Evolutionary conservation across 2,797 vertebrate species (phyloP), one percentile per base, ranked within the genome.

Genomic region (Coendou prehensilis): DNA sequence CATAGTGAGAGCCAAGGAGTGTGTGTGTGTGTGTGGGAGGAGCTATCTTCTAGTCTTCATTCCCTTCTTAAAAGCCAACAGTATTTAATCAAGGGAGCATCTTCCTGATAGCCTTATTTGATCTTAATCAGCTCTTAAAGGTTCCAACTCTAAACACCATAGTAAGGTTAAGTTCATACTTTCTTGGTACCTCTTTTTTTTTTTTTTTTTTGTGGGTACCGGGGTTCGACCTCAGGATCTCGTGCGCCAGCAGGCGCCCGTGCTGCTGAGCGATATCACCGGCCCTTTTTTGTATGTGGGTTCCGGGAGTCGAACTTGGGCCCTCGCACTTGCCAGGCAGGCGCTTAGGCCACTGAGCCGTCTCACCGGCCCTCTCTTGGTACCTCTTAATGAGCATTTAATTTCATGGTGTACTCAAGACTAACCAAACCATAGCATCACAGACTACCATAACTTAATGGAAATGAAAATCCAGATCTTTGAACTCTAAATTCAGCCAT

Each of bases 401-500:
- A n/a, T 52, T 80, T 80, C 26, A 61, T 6, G 22, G 8, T 41
- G 4, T 71, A 71, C 28, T n/a, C 33, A 71, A 15, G 45, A 50
- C 45, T 73, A 87, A 30, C 20, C 8, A 81, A 81, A 50, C 45
- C 17, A 63, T 17, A 33, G 26, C 37, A 75, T 13, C 45, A 85
- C 30, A 47, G 18, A 93, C 8, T 64, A 54, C 83, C 10, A 9
- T 81, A 85, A 57, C 33, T 64, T 22, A 78, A 87, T 45, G 56
- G 22, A 94, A 85, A 94, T 61, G 9, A 78, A 91, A 89, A 91
- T 37, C 26, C 1, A 92, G 28, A 10, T n/a, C 7, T 84, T 67
- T 87, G 33, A 92, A 96, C 9, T 80, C 28, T 87, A 81, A 93
- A 73, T 5, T 37, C 67, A 67, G 14, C 11, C 30, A 76, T 93